phyloP scores from a whole-genome alignment of 1,140 invertebrate genomes.

The Acromyrmex heyeri region DNA sequence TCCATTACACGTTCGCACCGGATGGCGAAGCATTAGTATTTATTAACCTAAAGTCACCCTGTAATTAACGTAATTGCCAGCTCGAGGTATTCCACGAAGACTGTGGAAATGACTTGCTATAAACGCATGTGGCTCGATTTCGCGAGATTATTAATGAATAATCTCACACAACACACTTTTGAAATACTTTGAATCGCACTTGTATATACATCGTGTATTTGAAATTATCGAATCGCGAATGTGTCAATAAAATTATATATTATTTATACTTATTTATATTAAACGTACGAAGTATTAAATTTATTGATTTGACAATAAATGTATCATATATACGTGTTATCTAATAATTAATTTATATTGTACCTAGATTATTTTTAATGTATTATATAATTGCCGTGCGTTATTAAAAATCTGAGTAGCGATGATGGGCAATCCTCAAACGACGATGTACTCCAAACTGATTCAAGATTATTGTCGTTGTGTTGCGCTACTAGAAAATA shows the following conservation, averaged over 20 bases:
- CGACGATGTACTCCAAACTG: not conserved
- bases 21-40: constrained; percentile 76
- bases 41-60: constrained; percentile 78
- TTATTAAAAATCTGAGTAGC: not conserved
- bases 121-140: constrained; percentile 35
- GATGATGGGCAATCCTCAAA: not conserved
- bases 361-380: not conserved
- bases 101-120: constrained; percentile 69
- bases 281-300: not conserved
- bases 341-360: not conserved
- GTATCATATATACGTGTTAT: not conserved
- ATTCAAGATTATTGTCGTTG: not conserved
- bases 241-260: not conserved
- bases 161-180: not conserved
- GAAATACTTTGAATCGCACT: not conserved
- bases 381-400: not conserved
- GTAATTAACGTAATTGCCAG: constrained; percentile 79
- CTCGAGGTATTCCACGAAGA: constrained; percentile 73
- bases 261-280: not conserved
- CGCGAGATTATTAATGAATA: constrained; percentile 45
- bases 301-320: not conserved
- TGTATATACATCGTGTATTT: not conserved
- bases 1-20: constrained; percentile 69
- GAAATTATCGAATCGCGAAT: not conserved
- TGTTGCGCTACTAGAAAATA: not conserved